phyloP scores from a whole-genome alignment of 23 tunicate genomes.

The Phallusia fumigata region DNA sequence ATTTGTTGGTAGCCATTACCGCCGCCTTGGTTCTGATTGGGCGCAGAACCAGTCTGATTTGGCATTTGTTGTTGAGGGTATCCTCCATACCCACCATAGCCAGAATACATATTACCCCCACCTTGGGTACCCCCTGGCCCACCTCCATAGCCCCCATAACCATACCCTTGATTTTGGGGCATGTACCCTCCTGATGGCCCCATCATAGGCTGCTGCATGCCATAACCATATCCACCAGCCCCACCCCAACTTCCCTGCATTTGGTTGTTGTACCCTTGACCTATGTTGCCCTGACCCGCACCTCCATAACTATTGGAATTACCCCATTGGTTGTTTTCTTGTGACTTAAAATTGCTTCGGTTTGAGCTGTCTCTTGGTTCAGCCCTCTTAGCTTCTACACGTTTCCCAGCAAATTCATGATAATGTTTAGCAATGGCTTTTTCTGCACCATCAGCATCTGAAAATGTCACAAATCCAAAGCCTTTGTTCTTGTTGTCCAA shows the following conservation, averaged over 20 bases:
- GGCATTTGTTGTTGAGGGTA: not conserved
- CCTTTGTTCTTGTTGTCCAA: slow-evolving; percentile 49
- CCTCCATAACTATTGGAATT: not conserved
- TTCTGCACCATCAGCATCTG: slow-evolving; percentile 16
- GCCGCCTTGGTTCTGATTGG: not conserved
- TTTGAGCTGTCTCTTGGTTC: slow-evolving; percentile 35
- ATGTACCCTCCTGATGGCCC: slow-evolving; percentile 7
- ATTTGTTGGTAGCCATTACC: slow-evolving; percentile 10
- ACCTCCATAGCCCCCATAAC: slow-evolving; percentile 42
- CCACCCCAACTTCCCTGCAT: not conserved
- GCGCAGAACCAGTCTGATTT: not conserved
- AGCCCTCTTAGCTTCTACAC: slow-evolving; percentile 56
- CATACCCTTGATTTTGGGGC: slow-evolving; percentile 10
- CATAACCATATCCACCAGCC: not conserved
- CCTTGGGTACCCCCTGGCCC: not conserved
- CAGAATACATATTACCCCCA: not conserved
- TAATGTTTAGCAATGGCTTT: slow-evolving; percentile 36
- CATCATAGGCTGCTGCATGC: not conserved
- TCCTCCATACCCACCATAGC: not conserved
- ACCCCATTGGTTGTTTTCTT: slow-evolving; percentile 1
- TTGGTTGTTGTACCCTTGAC: not conserved
- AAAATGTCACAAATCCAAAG: slow-evolving; percentile 71
- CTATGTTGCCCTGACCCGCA: slow-evolving; percentile 9
- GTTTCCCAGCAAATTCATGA: slow-evolving; percentile 49
- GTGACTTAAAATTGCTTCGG: not conserved